phyloP scores from a whole-genome alignment of 2,888 invertebrate genomes.

The Pachliopta kotzebuea region DNA sequence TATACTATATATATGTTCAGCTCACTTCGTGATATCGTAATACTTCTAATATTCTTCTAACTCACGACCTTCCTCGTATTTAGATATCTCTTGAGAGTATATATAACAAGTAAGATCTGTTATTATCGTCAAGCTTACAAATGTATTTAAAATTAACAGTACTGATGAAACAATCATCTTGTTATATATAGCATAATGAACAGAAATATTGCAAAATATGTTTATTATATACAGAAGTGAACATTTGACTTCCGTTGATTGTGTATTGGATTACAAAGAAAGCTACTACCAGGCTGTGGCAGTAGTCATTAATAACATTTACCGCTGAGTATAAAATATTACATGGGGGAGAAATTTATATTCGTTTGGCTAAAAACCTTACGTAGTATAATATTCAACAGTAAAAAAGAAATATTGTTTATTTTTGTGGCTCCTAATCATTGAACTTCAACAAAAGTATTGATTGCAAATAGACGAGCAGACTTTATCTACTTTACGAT shows the following conservation, averaged over 20 bases:
- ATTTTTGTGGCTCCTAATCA: too few relatives aligned
- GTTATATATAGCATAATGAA: too few relatives aligned
- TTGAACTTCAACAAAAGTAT: too few relatives aligned
- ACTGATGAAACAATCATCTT: too few relatives aligned
- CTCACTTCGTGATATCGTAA: slow-evolving; percentile 56
- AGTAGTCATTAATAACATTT: neutral
- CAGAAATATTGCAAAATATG: too few relatives aligned
- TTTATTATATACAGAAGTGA: too few relatives aligned
- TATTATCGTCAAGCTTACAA: too few relatives aligned
- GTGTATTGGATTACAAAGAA: neutral
- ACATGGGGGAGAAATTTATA: neutral
- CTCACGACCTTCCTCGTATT: slow-evolving; percentile 64
- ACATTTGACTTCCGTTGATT: neutral
- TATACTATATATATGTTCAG: neutral
- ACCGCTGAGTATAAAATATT: slow-evolving; percentile 3
- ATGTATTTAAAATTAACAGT: too few relatives aligned
- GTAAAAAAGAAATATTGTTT: too few relatives aligned
- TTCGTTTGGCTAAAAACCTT: neutral
- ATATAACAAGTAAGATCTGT: too few relatives aligned
- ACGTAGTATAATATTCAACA: too few relatives aligned
- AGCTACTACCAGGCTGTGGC: neutral
- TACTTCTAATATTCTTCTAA: slow-evolving; percentile 64
- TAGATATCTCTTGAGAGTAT: slow-evolving; percentile 42
- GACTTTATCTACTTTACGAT: neutral
- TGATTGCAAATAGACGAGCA: too few relatives aligned